A percentile compares a stretch with the other conserved stretches of the same genome.
These are phyloP conservation scores for Copidosoma floridanum DNA, from an alignment of 1,140 invertebrate genomes.

Conservation along the genomic window DNA sequence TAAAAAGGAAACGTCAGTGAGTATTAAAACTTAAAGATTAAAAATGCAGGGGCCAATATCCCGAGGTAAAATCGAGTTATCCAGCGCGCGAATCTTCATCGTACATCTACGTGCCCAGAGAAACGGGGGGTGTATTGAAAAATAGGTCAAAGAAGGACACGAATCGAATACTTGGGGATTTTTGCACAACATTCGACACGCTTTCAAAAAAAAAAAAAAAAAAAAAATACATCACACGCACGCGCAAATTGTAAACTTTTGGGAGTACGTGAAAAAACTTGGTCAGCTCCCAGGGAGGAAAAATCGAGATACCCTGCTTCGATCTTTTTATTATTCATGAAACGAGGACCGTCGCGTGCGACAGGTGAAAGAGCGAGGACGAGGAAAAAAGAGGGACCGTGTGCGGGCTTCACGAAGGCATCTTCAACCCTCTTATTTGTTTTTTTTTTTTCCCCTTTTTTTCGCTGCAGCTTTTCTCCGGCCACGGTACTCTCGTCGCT, in stretches of 20 bases:
- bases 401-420: neutral
- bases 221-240: neutral
- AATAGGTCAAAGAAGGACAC: too few species aligned
- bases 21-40: too few species aligned
- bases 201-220: neutral
- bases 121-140: too few species aligned
- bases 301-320: conserved; percentile 33
- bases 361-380: conserved; percentile 11
- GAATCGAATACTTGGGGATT: too few species aligned
- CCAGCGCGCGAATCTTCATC: too few species aligned
- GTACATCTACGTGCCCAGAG: too few species aligned
- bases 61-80: too few species aligned
- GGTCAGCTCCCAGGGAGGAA: conserved; percentile 42
- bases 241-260: conserved; percentile 44
- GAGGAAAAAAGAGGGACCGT: neutral
- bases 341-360: conserved; percentile 36
- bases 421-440: neutral
- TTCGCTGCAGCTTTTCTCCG: neutral
- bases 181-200: too few species aligned
- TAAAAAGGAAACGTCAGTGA: too few species aligned
- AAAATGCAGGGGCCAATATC: too few species aligned
- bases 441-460: conserved; percentile 10
- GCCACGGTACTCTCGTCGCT: too few species aligned
- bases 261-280: conserved; percentile 48
- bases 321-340: conserved; percentile 58